Base-by-base conservation (phyloP, 2,113 vertebrate genomes). In the Craseonycteris thonglongyai region DNA sequence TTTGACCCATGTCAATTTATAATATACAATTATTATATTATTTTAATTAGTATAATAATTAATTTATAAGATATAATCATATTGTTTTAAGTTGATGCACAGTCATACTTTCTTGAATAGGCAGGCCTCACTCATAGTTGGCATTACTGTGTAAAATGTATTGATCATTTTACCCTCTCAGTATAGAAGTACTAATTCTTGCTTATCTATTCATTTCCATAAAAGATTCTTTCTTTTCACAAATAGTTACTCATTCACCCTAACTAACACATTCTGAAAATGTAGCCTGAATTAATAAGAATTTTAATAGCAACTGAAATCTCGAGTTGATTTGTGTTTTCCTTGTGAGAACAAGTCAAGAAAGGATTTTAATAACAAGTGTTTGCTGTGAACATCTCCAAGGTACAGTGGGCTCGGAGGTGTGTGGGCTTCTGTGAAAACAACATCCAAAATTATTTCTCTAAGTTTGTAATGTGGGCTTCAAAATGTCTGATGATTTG, bases 231-330 rank as follows among this genome's bases (percentile, higher is more conserved):
- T 78, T 40, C 75, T 66, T 54, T 66, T 30, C 58, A 92, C 59
- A 85, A 65, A 30, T 71, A 92, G 22, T 69, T 88, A 68, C 7
- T 92, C 45, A 8, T 42, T 89, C 79, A 49, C 22, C 72, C 5
- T 68, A 95, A 65, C 4, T 84, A 84, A 47, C 47, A 84, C 56
- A 94, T 88, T 90, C 66, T 95, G 13, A 61, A 92, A 82, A 38
- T 68, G 59, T 13, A 88, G 28, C 56, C 35, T 58, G 56, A 59
- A 71, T 78, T 86, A 91, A 69, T 93, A 74, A 47, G 65, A 66
- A 72, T 68, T 89, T 91, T 91, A 83, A 6, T 83, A 38, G 47
- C 49, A 72, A 86, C 14, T 83, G 21, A 75, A 33, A 45, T 78
- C 30, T 85, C 47, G 21, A n/a, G 24, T 81, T 95, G 61, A 24